A percentile compares a stretch with the other conserved stretches of the same genome.
Conservation (phyloP, 2,888 invertebrate species). For the Dicyrtomina minuta region DNA sequence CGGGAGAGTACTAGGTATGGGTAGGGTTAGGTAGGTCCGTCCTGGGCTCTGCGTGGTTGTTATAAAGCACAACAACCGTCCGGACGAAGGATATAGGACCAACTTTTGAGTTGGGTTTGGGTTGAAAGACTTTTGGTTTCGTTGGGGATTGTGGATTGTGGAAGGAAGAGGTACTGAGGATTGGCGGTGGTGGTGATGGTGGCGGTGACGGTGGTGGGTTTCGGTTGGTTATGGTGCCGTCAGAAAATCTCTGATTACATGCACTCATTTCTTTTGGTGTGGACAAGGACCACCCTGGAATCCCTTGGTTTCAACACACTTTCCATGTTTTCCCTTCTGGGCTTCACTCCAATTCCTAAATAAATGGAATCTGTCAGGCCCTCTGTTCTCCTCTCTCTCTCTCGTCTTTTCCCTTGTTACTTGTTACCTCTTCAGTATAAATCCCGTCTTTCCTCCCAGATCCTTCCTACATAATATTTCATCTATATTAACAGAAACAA, state of each 20-base stretch:
- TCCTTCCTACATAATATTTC: too few species aligned
- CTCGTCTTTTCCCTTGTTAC: not conserved
- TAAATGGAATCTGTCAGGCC: constrained; percentile 25
- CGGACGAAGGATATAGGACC: constrained; percentile 2
- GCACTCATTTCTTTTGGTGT: constrained; percentile 22
- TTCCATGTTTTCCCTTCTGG: constrained; percentile 29
- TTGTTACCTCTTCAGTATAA: not conserved
- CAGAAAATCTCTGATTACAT: constrained; percentile 31
- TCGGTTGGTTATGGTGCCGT: constrained; percentile 18
- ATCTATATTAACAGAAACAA: too few species aligned
- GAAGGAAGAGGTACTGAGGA: too few species aligned
- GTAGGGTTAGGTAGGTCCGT: not conserved
- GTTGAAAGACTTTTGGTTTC: too few species aligned
- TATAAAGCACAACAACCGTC: not conserved
- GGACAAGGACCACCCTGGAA: constrained; percentile 28
- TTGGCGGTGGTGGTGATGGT: constrained; percentile 9
- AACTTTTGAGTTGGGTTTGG: not conserved
- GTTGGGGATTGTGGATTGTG: too few species aligned
- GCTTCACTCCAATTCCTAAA: constrained; percentile 10
- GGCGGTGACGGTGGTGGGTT: too few species aligned
- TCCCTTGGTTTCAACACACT: constrained; percentile 29
- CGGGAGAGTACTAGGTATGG: not conserved
- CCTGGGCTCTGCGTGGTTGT: not conserved
- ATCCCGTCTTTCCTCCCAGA: not conserved
- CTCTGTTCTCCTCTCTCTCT: constrained; percentile 13